Percentiles rank a stretch among this genome's conserved stretches.
Evolutionary conservation across 2,113 vertebrate genomes (phyloP).

Genomic region (Sylvietta virens): DNA sequence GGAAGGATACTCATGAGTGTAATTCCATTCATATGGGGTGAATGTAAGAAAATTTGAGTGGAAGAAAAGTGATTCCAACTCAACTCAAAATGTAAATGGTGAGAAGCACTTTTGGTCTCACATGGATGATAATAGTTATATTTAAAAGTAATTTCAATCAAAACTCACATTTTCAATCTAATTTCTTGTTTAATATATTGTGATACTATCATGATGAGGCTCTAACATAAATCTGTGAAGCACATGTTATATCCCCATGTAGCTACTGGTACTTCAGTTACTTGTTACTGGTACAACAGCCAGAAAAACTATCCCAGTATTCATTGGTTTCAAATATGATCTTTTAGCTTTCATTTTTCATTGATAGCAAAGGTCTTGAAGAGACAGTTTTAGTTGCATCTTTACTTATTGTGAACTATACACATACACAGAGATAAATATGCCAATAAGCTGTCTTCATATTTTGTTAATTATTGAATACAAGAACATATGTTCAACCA

Average conservation of each 20-base stretch:
- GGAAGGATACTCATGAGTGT: background rate
- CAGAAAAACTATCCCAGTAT: background rate
- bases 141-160: background rate
- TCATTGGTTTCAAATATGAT: background rate
- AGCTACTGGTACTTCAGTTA: background rate
- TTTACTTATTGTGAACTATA: background rate
- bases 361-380: background rate
- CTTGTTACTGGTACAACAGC: background rate
- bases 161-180: background rate
- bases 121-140: background rate
- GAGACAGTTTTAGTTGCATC: background rate
- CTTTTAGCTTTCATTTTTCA: background rate
- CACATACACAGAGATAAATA: background rate
- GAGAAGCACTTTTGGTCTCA: background rate
- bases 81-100: background rate
- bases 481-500: background rate
- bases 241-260: background rate
- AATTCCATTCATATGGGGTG: background rate
- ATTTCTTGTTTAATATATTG: background rate
- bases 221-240: background rate
- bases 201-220: background rate
- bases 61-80: background rate
- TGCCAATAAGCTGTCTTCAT: background rate
- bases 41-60: background rate
- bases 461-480: background rate